Base-by-base conservation (phyloP, 23 tunicate genomes). In the Ascidia mentula region DNA sequence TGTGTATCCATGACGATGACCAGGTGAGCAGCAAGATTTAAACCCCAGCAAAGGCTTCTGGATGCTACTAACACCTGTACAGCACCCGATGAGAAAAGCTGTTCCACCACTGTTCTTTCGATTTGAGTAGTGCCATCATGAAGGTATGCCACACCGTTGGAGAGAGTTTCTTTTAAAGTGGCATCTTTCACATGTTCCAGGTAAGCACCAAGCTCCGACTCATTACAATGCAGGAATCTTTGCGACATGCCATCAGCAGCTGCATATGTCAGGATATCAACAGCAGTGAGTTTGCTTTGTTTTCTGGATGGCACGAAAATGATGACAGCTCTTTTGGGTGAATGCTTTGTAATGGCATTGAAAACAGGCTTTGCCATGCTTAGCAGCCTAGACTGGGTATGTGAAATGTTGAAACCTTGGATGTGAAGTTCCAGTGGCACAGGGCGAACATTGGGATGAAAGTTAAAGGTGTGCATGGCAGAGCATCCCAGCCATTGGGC, bases 1-100 rank as follows among this genome's bases (percentile, higher is more conserved):
- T 95, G 99, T n/a, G 99, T 95, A 82, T 95, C 99, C 95, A 89
- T 90, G 38, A 95, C 85, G 18, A 95, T 71, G 22, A 95, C 99
- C 24, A 90, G 61, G 77, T 95, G 96, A 31, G 92, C 92, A 22
- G 96, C 80, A 37, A 90, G 61, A 28, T 75, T 87, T 9, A 95
- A 59, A 30, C 88, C 89, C 99, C 99, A 95, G 80, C 96, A 89
- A 32, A 95, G 53, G 38, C 89, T 86, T 8, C 87, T 73, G 15
- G 99, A 90, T 18, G 95, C 91, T 18, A 95, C 94, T n/a, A 95
- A 78, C 18, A 95, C 76, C 69, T 95, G 99, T 31, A 95, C 91
- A 22, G 99, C 99, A 1, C 96, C 96, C 8, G 89, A 83, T 0
- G 87, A 69, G 45, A 92, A 95, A 34, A 95, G 80, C 39, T 90